phyloP scores from a whole-genome alignment of 2,113 vertebrate genomes.

The Hiodon tergisus region DNA sequence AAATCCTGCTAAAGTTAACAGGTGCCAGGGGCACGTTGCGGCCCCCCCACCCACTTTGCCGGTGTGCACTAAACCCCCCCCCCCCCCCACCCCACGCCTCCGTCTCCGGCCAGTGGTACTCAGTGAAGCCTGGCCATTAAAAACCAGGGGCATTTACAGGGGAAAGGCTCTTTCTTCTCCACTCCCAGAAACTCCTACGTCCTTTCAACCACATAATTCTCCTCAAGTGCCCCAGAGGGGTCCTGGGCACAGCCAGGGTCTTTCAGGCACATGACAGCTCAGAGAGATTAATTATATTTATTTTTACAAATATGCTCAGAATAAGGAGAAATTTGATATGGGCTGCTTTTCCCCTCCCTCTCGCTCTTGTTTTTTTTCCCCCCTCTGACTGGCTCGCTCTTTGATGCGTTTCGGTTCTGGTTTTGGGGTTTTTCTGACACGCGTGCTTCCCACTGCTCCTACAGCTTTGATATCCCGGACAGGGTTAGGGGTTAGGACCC shows the following conservation, averaged over 20 bases:
- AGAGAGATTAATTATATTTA: slow-evolving; percentile 93
- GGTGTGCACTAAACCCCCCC: slow-evolving; percentile 89
- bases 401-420: slow-evolving; percentile 67
- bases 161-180: slow-evolving; percentile 83
- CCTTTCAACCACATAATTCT: slow-evolving; percentile 95
- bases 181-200: slow-evolving; percentile 77
- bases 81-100: slow-evolving; percentile 10
- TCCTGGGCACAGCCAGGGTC: slow-evolving; percentile 77
- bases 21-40: too few species aligned
- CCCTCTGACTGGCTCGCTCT: slow-evolving; percentile 39
- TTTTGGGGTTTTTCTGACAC: slow-evolving; percentile 40
- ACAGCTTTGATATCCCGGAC: slow-evolving; percentile 62
- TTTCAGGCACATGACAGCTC: slow-evolving; percentile 85
- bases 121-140: too few species aligned
- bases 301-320: slow-evolving; percentile 58
- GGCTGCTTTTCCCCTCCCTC: slow-evolving; percentile 38
- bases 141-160: slow-evolving; percentile 86
- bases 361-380: slow-evolving; percentile 51
- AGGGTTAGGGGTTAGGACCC: slow-evolving; percentile 66
- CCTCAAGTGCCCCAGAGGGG: slow-evolving; percentile 83
- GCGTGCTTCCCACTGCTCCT: slow-evolving; percentile 54
- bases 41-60: too few species aligned
- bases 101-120: slow-evolving; percentile 34
- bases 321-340: slow-evolving; percentile 62
- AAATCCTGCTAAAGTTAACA: too few species aligned